phyloP scores from a whole-genome alignment of 2,888 invertebrate genomes.

The Hydrotaea cyrtoneurina region DNA sequence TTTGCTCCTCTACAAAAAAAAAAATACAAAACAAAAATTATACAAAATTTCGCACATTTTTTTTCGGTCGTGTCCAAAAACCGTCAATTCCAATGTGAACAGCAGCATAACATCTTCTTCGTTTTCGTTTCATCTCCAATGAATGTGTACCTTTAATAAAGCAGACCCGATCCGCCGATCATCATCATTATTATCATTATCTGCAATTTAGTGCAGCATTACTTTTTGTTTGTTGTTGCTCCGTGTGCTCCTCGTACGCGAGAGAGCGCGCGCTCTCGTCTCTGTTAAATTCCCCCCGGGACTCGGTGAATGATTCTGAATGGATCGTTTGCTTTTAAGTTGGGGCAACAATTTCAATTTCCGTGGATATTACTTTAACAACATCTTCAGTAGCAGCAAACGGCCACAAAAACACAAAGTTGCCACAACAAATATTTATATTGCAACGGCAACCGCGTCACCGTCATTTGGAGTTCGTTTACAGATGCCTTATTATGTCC shows the following conservation, averaged over 20 bases:
- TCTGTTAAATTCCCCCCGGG: not conserved
- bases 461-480: slow-evolving; percentile 26
- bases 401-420: not conserved
- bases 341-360: slow-evolving; percentile 37
- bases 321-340: slow-evolving; percentile 54
- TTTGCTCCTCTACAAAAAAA: not conserved
- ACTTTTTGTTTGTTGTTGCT: not conserved
- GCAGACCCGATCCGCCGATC: slow-evolving; percentile 11
- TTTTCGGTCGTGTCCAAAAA: slow-evolving; percentile 25
- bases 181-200: slow-evolving; percentile 32
- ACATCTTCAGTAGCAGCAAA: slow-evolving; percentile 56
- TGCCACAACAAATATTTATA: not conserved
- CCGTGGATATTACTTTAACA: slow-evolving; percentile 55
- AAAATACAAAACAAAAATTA: no score
- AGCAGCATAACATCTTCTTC: slow-evolving; percentile 35
- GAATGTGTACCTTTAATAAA: slow-evolving; percentile 8
- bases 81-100: slow-evolving; percentile 32
- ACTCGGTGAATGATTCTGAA: slow-evolving; percentile 33
- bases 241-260: not conserved
- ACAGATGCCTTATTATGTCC: slow-evolving; percentile 68
- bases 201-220: slow-evolving; percentile 30
- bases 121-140: slow-evolving; percentile 15
- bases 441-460: slow-evolving; percentile 23
- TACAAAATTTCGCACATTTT: slow-evolving; percentile 52
- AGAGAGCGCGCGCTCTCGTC: no score